Percentiles rank a stretch among this genome's conserved stretches.
Evolutionary conservation across 2,888 invertebrate genomes (phyloP).

Genomic region (Rhimphoctona megacephalus): DNA sequence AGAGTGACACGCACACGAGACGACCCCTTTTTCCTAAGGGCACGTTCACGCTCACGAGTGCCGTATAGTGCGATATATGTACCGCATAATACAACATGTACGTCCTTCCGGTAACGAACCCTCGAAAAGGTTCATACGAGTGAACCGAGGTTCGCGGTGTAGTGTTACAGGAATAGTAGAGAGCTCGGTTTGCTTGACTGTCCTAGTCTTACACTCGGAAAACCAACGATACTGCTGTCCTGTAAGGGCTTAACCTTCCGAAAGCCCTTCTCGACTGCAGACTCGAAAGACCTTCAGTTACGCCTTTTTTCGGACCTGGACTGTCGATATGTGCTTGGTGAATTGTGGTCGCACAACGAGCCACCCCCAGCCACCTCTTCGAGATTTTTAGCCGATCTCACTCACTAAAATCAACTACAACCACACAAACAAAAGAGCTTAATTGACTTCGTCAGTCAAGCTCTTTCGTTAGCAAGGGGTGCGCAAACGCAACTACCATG

Average conservation of each 20-base stretch:
- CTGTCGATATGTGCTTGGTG: constrained; percentile 53
- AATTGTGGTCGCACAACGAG: constrained; percentile 14
- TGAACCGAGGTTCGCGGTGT: constrained; percentile 23
- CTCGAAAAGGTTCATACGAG: constrained; percentile 62
- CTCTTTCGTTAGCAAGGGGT: constrained; percentile 68
- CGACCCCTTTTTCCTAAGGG: constrained; percentile 22
- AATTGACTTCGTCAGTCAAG: constrained; percentile 81
- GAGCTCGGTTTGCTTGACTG: constrained; percentile 62
- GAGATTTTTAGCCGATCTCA: constrained; percentile 39
- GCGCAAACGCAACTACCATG: constrained; percentile 71
- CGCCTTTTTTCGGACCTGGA: neutral
- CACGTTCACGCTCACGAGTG: constrained; percentile 1
- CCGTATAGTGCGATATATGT: neutral
- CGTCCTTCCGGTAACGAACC: constrained; percentile 72
- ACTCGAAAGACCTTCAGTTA: neutral
- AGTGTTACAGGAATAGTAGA: constrained; percentile 47
- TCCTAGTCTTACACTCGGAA: constrained; percentile 17
- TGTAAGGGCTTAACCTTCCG: neutral
- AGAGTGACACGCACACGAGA: neutral
- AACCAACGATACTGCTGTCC: neutral
- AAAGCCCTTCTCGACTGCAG: neutral
- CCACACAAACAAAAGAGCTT: constrained; percentile 75
- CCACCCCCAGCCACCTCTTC: constrained; percentile 24
- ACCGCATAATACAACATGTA: neutral
- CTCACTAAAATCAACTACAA: constrained; percentile 38